phyloP scores from a whole-genome alignment of 2,113 vertebrate species.

The Cynopterus brachyotis region DNA sequence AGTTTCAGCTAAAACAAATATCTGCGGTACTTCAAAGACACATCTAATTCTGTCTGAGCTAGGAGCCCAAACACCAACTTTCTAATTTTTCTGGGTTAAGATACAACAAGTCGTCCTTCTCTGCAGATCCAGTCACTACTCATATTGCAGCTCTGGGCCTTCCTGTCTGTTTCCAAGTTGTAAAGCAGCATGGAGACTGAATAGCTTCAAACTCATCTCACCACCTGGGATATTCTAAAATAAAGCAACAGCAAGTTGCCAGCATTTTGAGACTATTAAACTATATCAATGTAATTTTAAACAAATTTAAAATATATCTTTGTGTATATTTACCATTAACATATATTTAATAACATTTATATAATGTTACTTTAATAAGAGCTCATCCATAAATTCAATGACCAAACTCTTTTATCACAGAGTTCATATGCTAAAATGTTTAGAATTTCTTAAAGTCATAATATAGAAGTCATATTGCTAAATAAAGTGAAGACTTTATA shows the following conservation, averaged over 20 bases:
- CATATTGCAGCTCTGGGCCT: neutral
- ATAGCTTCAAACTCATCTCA: neutral
- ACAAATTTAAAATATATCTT: conserved; percentile 14
- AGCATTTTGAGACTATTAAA: conserved; percentile 1
- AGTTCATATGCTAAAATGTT: neutral
- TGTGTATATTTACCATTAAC: neutral
- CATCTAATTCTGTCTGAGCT: neutral
- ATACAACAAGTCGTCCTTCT: neutral
- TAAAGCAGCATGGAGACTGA: neutral
- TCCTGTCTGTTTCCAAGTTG: neutral
- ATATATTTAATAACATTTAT: neutral
- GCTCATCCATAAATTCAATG: conserved; percentile 18
- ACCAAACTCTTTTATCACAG: neutral
- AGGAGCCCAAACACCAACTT: conserved; percentile 28
- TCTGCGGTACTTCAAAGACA: neutral
- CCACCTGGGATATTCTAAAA: neutral
- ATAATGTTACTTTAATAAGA: conserved; percentile 1
- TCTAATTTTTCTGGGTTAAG: neutral
- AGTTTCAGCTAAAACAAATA: neutral
- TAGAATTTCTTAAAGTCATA: neutral
- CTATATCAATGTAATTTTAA: neutral
- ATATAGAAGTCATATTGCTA: neutral
- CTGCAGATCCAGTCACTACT: neutral
- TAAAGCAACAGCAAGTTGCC: conserved; percentile 10
- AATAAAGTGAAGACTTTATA: conserved; percentile 8